phyloP scores from a whole-genome alignment of 2,888 invertebrate genomes.

The Cheilosia vernalis region DNA sequence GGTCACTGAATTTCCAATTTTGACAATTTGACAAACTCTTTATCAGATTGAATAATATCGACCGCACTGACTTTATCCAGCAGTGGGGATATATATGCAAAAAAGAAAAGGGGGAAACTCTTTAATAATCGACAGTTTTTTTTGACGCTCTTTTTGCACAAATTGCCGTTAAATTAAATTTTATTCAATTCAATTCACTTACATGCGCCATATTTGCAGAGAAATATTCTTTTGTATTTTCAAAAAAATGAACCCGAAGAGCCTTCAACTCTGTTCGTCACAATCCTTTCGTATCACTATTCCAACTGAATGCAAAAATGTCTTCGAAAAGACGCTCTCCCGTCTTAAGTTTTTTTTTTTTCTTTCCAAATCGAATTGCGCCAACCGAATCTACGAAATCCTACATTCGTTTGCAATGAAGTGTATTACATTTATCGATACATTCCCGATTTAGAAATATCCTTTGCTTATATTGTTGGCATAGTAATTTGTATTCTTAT shows the following conservation, averaged over 20 bases:
- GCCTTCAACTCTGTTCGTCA: conserved; percentile 24
- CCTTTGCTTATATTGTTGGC: conserved; percentile 61
- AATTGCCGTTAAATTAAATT: background rate
- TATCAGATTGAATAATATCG: background rate
- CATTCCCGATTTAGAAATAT: conserved; percentile 57
- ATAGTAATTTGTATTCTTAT: conserved; percentile 65
- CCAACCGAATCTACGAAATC: conserved; percentile 19
- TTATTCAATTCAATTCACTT: conserved; percentile 30
- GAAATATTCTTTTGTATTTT: background rate
- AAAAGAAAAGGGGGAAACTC: no score
- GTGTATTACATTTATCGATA: conserved; percentile 51
- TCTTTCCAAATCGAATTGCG: conserved; percentile 6
- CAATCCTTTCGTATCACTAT: conserved; percentile 61
- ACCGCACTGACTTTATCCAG: background rate
- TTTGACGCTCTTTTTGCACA: background rate
- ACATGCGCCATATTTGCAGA: conserved; percentile 63
- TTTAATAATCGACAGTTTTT: no score
- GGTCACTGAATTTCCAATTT: no score
- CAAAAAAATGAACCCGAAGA: conserved; percentile 17
- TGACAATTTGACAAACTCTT: background rate
- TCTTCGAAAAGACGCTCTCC: conserved; percentile 15
- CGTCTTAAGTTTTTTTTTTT: background rate
- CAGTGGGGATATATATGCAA: no score
- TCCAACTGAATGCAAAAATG: conserved; percentile 46
- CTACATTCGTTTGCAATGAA: conserved; percentile 17